Percentiles rank a stretch among this genome's conserved stretches.
Evolutionary conservation across 2,888 invertebrate genomes (phyloP).

Genomic region (Spialia ferax): DNA sequence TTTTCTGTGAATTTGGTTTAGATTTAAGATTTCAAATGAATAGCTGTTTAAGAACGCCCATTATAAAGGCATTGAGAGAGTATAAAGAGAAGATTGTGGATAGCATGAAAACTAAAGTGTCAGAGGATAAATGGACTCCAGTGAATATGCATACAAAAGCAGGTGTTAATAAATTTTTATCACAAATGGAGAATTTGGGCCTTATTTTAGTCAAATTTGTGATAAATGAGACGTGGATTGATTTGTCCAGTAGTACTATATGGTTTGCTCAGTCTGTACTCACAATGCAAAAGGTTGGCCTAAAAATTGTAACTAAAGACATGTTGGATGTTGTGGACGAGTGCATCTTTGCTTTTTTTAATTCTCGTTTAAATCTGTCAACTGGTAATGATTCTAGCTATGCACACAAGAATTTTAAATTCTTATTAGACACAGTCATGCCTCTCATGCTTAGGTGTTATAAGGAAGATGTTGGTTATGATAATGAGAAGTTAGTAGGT

Average conservation of each 20-base stretch:
- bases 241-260: slow-evolving; percentile 92
- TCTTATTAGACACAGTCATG: slow-evolving; percentile 89
- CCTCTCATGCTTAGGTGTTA: slow-evolving; percentile 88
- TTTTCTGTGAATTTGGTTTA: slow-evolving; percentile 90
- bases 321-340: slow-evolving; percentile 91
- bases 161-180: slow-evolving; percentile 89
- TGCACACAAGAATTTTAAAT: slow-evolving; percentile 89
- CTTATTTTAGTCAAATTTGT: slow-evolving; percentile 89
- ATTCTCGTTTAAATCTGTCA: slow-evolving; percentile 89
- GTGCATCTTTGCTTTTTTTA: slow-evolving; percentile 91
- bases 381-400: slow-evolving; percentile 76
- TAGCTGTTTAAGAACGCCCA: slow-evolving; percentile 92
- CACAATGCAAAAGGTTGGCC: slow-evolving; percentile 91
- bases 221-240: slow-evolving; percentile 89
- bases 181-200: slow-evolving; percentile 90
- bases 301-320: slow-evolving; percentile 91
- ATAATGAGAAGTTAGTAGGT: slow-evolving; percentile 81
- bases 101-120: slow-evolving; percentile 90
- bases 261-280: slow-evolving; percentile 93
- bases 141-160: slow-evolving; percentile 92
- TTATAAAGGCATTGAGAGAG: slow-evolving; percentile 92
- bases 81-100: slow-evolving; percentile 94
- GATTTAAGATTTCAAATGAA: slow-evolving; percentile 97
- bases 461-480: slow-evolving; percentile 87
- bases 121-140: slow-evolving; percentile 95